phyloP scores from a whole-genome alignment of 2,113 vertebrate species.

The Tenebrosternarchus preto region DNA sequence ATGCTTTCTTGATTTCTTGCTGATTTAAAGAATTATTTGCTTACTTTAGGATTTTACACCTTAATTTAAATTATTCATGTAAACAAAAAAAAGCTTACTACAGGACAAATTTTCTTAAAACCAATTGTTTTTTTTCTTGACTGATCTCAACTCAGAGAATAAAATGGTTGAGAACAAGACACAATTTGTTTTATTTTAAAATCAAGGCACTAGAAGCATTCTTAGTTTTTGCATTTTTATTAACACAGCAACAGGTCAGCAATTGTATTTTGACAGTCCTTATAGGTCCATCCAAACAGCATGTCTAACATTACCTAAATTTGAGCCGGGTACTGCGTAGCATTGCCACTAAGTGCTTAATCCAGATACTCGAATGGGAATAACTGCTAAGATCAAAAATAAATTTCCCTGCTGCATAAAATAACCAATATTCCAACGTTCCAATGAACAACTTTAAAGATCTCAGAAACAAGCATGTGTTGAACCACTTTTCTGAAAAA shows the following conservation, averaged over 20 bases:
- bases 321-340: not conserved
- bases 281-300: not conserved
- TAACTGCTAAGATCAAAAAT: not conserved
- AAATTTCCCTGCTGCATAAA: not conserved
- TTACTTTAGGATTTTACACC: constrained; percentile 1
- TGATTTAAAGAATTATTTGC: not conserved
- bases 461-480: not conserved
- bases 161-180: not conserved
- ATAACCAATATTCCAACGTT: not conserved
- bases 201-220: not conserved
- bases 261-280: not conserved
- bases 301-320: not conserved
- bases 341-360: constrained; percentile 1
- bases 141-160: not conserved
- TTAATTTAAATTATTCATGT: not conserved
- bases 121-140: not conserved
- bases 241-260: not conserved
- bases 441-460: not conserved
- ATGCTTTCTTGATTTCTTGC: not conserved
- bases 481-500: not conserved
- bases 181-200: not conserved
- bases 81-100: not conserved
- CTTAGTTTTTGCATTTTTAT: not conserved
- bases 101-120: not conserved
- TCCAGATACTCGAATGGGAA: not conserved